Base-by-base conservation (phyloP, 2,888 invertebrate genomes). In the Thereva nobilitata region DNA sequence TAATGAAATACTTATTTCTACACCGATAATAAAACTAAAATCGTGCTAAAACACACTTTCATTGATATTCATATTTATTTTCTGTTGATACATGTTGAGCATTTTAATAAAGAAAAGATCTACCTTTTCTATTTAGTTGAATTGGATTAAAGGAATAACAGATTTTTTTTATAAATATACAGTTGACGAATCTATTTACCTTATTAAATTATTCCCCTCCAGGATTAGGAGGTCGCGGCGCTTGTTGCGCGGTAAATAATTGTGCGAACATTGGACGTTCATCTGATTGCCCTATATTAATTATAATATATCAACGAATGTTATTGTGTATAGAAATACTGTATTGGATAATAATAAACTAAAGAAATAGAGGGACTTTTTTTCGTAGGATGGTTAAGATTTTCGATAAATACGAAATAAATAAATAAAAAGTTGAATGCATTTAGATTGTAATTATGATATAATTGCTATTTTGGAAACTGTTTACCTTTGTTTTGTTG, bases 401-500 rank as follows among this genome's bases (percentile, higher is more conserved):
- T 23, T 23, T 23, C 23, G 23, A 23, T 23, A 23, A 23, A 23
- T 23, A 23, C 23, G 23, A 23, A 23, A 23, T 23, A 23, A 23
- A 23, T 23, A 23, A 23, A 23, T 2, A 23, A 23, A 23, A 23
- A 23, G 2, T 23, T 23, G 23, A 23, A 23, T 8, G n/a, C 23
- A 45, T 35, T 12, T 7, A 40, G 10, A 8, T 2, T 10, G 10
- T 10, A 40, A 41, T 41, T 50, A 50, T 23, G 10, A 55, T 23
- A 38, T 52, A 47, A 9, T 41, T 42, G 3, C 12, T 59, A 65
- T 38, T 68, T 65, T 50, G 52, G 55, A 65, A 61, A 44, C 37
- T 64, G 47, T 66, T 70, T 67, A 69, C 69, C 69, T 68, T 70
- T 71, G 56, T 67, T 70, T 40, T 72, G 71, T 71, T 81, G 78